These are phyloP conservation scores for Myotis davidii DNA, from an alignment of 2,113 vertebrate genomes.

Conservation along the genomic window DNA sequence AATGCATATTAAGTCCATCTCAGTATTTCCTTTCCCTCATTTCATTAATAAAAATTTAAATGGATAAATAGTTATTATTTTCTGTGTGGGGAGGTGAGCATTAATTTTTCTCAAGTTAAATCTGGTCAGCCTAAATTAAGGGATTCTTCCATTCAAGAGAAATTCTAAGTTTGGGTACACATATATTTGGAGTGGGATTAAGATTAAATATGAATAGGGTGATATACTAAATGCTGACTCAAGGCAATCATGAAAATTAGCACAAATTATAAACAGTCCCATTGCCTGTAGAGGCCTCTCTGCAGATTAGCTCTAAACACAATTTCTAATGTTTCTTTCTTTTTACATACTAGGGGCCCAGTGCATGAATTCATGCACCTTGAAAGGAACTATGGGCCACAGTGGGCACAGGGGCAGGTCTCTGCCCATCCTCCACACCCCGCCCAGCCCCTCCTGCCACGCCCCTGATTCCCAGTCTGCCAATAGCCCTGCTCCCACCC, in stretches of 20 bases:
- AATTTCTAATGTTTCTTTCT: not conserved
- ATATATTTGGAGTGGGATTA: not conserved
- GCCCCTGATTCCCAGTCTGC: no score
- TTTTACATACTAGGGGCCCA: not conserved
- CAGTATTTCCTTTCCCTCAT: not conserved
- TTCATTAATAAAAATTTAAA: constrained; percentile 63
- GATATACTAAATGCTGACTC: not conserved
- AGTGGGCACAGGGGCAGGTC: no score
- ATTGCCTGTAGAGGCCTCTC: not conserved
- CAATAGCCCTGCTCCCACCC: no score
- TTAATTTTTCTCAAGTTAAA: not conserved
- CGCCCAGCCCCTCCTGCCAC: no score
- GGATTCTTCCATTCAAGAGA: not conserved
- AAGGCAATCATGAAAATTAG: not conserved
- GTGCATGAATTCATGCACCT: no score
- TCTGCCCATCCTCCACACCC: no score
- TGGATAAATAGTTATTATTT: not conserved
- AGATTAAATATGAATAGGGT: not conserved
- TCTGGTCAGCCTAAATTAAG: not conserved
- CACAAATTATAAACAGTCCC: not conserved
- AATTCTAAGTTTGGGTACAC: not conserved
- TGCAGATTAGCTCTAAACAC: not conserved
- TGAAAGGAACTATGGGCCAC: no score
- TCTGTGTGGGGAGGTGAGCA: not conserved
- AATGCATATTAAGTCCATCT: not conserved